Conservation (phyloP, 2,888 invertebrate species). For the Hemicrepidius hirtus region DNA sequence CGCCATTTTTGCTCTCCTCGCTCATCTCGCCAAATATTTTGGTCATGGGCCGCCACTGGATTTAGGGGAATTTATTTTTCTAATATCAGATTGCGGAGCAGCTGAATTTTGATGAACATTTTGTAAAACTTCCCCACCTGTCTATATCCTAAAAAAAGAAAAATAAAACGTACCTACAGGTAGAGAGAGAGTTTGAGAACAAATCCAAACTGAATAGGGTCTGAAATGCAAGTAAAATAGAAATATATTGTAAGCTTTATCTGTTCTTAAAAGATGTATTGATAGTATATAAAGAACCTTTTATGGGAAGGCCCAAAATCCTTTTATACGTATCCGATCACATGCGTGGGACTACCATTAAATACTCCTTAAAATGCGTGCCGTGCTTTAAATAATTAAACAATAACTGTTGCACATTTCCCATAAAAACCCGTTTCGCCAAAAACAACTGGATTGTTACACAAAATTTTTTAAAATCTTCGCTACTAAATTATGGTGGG, state of each 20-base stretch:
- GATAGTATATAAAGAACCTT: constrained; percentile 36
- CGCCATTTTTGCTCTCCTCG: too few species aligned
- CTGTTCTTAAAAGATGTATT: constrained; percentile 44
- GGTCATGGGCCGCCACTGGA: too few species aligned
- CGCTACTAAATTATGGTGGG: constrained; percentile 43
- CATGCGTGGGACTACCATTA: constrained; percentile 38
- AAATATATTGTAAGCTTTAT: constrained; percentile 42
- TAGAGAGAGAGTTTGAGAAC: constrained; percentile 27
- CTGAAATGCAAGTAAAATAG: constrained; percentile 33
- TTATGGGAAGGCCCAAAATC: constrained; percentile 33
- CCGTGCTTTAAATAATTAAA: constrained; percentile 26
- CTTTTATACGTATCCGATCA: constrained; percentile 29
- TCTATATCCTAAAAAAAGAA: not conserved
- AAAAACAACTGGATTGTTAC: constrained; percentile 35
- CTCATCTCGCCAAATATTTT: too few species aligned
- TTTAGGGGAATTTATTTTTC: too few species aligned
- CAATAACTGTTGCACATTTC: constrained; percentile 18
- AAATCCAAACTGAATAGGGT: constrained; percentile 28
- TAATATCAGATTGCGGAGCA: not conserved
- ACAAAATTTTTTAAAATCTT: constrained; percentile 35
- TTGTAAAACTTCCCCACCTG: constrained; percentile 23
- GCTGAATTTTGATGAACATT: not conserved
- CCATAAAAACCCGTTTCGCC: constrained; percentile 13
- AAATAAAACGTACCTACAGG: constrained; percentile 25
- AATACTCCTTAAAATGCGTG: constrained; percentile 21